Evolutionary conservation across 1,140 invertebrate species (phyloP).

Genomic region (Contarinia nasturtii): DNA sequence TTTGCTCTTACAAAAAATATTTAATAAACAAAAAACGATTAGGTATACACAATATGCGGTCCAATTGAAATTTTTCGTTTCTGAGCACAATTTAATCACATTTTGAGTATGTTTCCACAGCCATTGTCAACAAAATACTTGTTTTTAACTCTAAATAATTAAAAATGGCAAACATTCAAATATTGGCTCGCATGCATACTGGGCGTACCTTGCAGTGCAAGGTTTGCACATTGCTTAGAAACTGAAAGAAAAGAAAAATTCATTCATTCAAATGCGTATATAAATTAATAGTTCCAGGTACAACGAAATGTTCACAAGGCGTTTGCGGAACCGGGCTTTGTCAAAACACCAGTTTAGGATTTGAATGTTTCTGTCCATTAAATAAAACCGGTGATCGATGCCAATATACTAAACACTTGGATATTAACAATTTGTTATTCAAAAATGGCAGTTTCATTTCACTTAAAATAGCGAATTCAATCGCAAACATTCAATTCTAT

Average conservation of each 20-base stretch:
- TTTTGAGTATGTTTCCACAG: too few species aligned
- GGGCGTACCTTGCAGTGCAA: too few species aligned
- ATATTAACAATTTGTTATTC: conserved; percentile 20
- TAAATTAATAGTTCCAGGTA: conserved; percentile 58
- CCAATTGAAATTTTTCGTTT: too few species aligned
- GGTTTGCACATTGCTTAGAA: conserved; percentile 63
- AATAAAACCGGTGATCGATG: conserved; percentile 63
- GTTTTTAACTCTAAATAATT: too few species aligned
- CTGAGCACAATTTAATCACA: too few species aligned
- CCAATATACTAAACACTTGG: conserved; percentile 20
- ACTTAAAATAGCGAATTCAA: conserved; percentile 19
- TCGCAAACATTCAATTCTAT: conserved; percentile 24
- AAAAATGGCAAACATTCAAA: too few species aligned
- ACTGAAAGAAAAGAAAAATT: conserved; percentile 58
- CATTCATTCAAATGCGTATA: conserved; percentile 69
- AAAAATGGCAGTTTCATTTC: conserved; percentile 22
- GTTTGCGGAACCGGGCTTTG: conserved; percentile 75
- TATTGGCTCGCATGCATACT: too few species aligned
- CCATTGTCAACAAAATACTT: too few species aligned
- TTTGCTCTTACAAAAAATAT: too few species aligned
- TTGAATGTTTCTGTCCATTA: conserved; percentile 70
- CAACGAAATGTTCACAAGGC: conserved; percentile 61
- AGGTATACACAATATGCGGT: too few species aligned
- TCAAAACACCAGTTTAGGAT: conserved; percentile 49
- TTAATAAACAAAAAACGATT: too few species aligned